phyloP scores from a whole-genome alignment of 2,797 vertebrate species.

The Psittacula derbiana region DNA sequence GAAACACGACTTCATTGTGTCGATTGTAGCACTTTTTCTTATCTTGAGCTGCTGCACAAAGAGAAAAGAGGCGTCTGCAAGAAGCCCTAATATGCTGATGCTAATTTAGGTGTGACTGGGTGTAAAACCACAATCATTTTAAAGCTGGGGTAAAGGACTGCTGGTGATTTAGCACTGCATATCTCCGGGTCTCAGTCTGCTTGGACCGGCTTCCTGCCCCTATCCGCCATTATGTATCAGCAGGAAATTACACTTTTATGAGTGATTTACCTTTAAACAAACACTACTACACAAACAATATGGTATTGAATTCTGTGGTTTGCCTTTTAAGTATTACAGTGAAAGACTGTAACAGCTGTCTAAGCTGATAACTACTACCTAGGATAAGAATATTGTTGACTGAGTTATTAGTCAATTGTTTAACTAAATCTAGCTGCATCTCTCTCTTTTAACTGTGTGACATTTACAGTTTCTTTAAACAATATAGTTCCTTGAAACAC shows the following conservation, averaged over 20 bases:
- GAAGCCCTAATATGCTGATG: background rate
- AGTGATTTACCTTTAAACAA: constrained; percentile 95
- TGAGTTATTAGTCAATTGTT: constrained; percentile 73
- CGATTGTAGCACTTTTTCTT: background rate
- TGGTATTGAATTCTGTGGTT: constrained; percentile 83
- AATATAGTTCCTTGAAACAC: constrained; percentile 51
- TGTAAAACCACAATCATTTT: constrained; percentile 60
- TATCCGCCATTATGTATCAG: constrained; percentile 81
- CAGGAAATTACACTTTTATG: constrained; percentile 92
- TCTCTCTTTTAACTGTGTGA: constrained; percentile 47
- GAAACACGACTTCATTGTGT: constrained; percentile 10
- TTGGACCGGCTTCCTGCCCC: constrained; percentile 83
- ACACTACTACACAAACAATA: constrained; percentile 91
- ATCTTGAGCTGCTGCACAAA: constrained; percentile 9
- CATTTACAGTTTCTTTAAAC: constrained; percentile 62
- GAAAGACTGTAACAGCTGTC: constrained; percentile 84
- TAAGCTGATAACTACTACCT: constrained; percentile 84
- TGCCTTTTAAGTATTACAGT: constrained; percentile 83
- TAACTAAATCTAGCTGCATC: constrained; percentile 65
- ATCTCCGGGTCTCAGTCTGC: constrained; percentile 82
- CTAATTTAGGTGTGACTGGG: constrained; percentile 37
- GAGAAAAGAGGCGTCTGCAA: background rate
- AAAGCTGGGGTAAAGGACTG: constrained; percentile 40
- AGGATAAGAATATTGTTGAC: constrained; percentile 73
- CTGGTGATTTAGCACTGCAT: constrained; percentile 43